Percentiles rank a stretch among this genome's conserved stretches.
These are phyloP conservation scores for Mycalesis mineus DNA, from an alignment of 2,888 invertebrate genomes.

Conservation along the genomic window DNA sequence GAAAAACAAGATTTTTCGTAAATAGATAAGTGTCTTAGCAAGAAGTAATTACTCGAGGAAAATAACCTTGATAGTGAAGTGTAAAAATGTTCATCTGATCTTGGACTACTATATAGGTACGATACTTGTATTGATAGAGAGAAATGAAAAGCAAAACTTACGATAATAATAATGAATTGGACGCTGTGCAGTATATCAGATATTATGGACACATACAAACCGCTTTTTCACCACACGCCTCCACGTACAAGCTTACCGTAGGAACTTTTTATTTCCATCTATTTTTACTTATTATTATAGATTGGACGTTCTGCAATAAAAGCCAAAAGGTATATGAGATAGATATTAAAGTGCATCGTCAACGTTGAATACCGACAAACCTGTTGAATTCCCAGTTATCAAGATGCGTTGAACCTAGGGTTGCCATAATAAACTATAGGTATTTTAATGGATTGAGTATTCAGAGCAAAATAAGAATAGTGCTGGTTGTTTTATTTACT, in stretches of 20 bases:
- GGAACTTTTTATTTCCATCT: constrained; percentile 25
- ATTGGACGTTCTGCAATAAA: constrained; percentile 11
- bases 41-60: too few species aligned
- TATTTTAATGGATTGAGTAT: constrained; percentile 3
- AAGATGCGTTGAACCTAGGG: constrained; percentile 36
- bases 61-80: too few species aligned
- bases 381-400: constrained; percentile 43
- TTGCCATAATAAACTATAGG: constrained; percentile 9
- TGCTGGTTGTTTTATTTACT: neutral
- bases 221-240: constrained; percentile 2
- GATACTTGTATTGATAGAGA: too few species aligned
- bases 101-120: too few species aligned
- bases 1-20: too few species aligned
- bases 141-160: neutral
- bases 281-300: constrained; percentile 21
- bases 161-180: constrained; percentile 6
- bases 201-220: constrained; percentile 7
- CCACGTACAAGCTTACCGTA: constrained; percentile 17
- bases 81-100: too few species aligned
- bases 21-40: too few species aligned
- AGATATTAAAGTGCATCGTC: constrained; percentile 31
- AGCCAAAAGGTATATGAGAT: constrained; percentile 23
- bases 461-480: neutral
- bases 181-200: neutral
- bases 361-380: constrained; percentile 38